Evolutionary conservation across 2,113 vertebrate species (phyloP).

Genomic region (Pituophis catenifer): DNA sequence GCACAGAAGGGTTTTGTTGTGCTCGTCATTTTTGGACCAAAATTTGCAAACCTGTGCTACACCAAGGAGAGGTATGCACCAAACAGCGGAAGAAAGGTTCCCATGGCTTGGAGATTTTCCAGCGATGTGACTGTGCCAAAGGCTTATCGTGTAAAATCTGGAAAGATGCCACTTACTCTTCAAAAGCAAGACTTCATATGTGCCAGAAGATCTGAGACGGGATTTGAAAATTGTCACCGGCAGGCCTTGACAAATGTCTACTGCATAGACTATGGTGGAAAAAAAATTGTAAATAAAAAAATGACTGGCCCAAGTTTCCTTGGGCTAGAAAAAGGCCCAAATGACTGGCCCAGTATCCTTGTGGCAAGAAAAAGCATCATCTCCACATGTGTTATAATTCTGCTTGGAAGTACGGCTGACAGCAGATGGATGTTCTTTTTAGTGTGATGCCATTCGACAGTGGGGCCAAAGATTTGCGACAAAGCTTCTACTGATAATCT

Average conservation of each 20-base stretch:
- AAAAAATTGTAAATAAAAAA: constrained; percentile 44
- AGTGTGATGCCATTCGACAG: constrained; percentile 61
- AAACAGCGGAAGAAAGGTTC: constrained; percentile 92
- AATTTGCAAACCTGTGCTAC: constrained; percentile 94
- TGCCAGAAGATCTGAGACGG: constrained; percentile 89
- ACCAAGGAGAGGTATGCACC: constrained; percentile 90
- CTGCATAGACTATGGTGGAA: constrained; percentile 60
- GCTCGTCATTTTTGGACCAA: constrained; percentile 98
- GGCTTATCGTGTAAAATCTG: constrained; percentile 95
- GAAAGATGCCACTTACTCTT: constrained; percentile 95
- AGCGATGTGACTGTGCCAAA: constrained; percentile 94
- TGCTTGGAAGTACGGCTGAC: constrained; percentile 31
- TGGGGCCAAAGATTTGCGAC: constrained; percentile 60
- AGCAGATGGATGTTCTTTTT: constrained; percentile 48
- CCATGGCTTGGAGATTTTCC: constrained; percentile 91
- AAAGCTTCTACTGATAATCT: constrained; percentile 40
- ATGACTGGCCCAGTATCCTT: no score
- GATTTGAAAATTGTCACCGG: not conserved
- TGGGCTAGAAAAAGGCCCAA: no score
- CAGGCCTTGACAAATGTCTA: constrained; percentile 58
- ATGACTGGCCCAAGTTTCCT: constrained; percentile 31
- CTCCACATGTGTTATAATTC: constrained; percentile 42
- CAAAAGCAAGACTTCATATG: constrained; percentile 95
- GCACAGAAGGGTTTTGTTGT: constrained; percentile 88
- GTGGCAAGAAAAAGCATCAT: constrained; percentile 40